Base-by-base conservation (phyloP, 2,888 invertebrate species). In the Tetragonisca angustula region DNA sequence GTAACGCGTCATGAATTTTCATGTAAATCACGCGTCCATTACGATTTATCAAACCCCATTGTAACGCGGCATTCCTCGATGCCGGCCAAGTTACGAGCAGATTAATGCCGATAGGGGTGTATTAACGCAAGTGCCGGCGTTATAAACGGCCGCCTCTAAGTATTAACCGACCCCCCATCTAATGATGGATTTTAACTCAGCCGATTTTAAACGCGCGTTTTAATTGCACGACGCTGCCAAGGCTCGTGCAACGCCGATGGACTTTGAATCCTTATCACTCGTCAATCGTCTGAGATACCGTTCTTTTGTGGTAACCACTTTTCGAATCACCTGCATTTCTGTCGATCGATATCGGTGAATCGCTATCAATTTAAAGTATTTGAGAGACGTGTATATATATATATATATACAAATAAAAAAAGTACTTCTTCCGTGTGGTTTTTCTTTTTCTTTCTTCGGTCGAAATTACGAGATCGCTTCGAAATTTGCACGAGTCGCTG, bases 1-100 rank as follows among this genome's bases (percentile, higher is more conserved):
- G 79, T 61, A 81, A 79, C 81, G 73, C 79, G 73, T 81, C 73
- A 73, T 79, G 81, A 79, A 81, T 81, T 82, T 80, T 73, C 73
- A 69, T 80, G 74, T 79, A 82, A 80, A 70, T 70, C 81, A 32
- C 59, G 73, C 69, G 74, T 70, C 52, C 80, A 74, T 82, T 70
- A 70, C 73, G 80, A 79, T 80, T 74, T 74, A 80, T 80, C 74
- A 70, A 70, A 74, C 36, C 56, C 69, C 74, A 70, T 73, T 80
- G 80, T 74, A 79, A 59, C 73, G 69, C 52, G 43, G 73, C 79
- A 59, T 80, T 70, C 69, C 80, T n/a, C 65, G 52, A 32, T 52
- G 76, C 70, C 56, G 24, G 49, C 21, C 72, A 73, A 79, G 24
- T 81, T 79, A 81, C 56, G 72, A 62, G 24, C 52, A 65, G 81